Base-by-base conservation (phyloP, 2,888 invertebrate genomes). In the Idaea dimidiata region DNA sequence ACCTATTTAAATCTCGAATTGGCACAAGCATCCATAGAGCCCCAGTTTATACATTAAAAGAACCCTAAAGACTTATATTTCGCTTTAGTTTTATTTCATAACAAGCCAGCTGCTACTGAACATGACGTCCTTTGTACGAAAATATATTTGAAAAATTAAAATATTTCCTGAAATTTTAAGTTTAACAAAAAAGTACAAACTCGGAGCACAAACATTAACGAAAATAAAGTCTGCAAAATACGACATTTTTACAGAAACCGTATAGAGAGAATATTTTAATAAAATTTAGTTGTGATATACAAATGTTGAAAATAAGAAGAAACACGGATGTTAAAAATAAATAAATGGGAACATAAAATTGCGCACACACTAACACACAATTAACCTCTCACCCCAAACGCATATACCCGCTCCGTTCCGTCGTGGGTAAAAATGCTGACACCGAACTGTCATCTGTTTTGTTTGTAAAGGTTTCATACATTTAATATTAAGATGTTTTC, bases 241-340 rank as follows among this genome's bases (percentile, higher is more conserved):
- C 43, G 10, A 14, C 43, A 43, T 43, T 43, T 43, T 5, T 10
- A 43, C 43, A 43, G 7, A 33, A 33, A 33, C 14, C 14, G 7
- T 33, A 33, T 7, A 33, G 43, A 43, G 43, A 43, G 43, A 43
- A 43, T 43, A 43, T 43, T 43, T 24, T 10, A 43, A 43, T 43
- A 43, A 1, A 43, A 43, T 10, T 43, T 14, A 43, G 43, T 43
- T 14, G 3, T 7, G 8, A 43, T 43, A 43, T 14, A 71, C 66
- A 68, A 72, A 75, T 72, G 65, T 68, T 69, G 62, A 63, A 59
- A 61, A 63, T 66, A 69, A 62, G 59, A 60, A 66, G 67, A 43
- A 6, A 43, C 3, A 43, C 43, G 8, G 10, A 43, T 43, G 43
- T 43, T 43, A 14, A 14, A 8, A 43, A 43, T 14, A 10, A 8